Base-by-base conservation (phyloP, 2,113 vertebrate genomes). In the Heptranchias perlo region DNA sequence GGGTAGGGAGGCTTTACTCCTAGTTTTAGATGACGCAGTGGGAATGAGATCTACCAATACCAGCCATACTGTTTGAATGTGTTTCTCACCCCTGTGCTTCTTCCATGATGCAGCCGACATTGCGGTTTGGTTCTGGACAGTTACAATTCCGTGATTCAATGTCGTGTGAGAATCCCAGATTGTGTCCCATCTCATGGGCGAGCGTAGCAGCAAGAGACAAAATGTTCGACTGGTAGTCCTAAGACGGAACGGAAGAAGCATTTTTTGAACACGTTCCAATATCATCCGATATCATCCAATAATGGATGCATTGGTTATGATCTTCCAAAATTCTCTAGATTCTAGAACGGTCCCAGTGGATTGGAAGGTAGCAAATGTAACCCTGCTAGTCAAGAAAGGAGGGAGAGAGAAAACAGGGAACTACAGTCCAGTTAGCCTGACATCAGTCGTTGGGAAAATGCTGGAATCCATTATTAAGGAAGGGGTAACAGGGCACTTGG, bases 181-280 rank as follows among this genome's bases (percentile, higher is more conserved):
- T 99, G 97, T 99, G 99, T 28, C 99, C 99, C 0, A 99, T 99
- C 97, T 99, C 99, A 0, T 99, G 99, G 96, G 99, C 99, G 98
- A 99, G 99, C 84, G 99, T 99, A 96, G 98, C 98, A 0, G 99
- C 99, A 0, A 98, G 98, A 0, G 99, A 13, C 89, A 93, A 7
- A 11, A 21, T 1, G 35, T 4, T 61, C 0, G 89, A 1, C 25
- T 10, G 54, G 14, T 0, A 39, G 31, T 93, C 89, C 89, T 93
- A 5, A 11, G 25, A 54, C 10, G 3, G 86, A 54, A 11, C 23
- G 31, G 84, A 54, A 31, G 11, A 10, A 52, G 54, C 25, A 13
- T 31, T 14, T 28, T 47, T 18, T 28, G 10, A 89, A 10, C 3
- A 23, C 49, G 8, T 89, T 11, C 47, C 25, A 89, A 89, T 31